Conservation (phyloP, 2,888 invertebrate species). For the Platypus cylindrus region DNA sequence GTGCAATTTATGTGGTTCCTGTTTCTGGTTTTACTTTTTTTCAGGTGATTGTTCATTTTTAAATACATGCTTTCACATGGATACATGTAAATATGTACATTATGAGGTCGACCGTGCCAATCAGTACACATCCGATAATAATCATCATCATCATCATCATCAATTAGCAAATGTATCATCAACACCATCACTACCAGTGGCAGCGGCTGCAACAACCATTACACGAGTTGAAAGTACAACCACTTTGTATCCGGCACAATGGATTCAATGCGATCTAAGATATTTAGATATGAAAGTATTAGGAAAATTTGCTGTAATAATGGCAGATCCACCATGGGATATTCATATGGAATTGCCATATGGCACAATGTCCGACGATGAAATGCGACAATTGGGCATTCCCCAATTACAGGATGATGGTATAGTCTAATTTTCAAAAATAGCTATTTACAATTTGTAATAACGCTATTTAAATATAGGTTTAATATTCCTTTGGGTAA, state of each 20-base stretch:
- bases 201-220: no score
- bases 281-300: slow-evolving; percentile 82
- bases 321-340: slow-evolving; percentile 99
- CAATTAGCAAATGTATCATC: slow-evolving; percentile 26
- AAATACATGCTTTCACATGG: slow-evolving; percentile 98
- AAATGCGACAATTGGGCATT: slow-evolving; percentile 91
- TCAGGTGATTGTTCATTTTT: slow-evolving; percentile 91
- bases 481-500: slow-evolving; percentile 94
- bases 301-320: slow-evolving; percentile 95
- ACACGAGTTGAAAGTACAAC: slow-evolving; percentile 35
- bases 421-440: slow-evolving; percentile 1
- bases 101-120: slow-evolving; percentile 84
- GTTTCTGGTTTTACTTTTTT: not conserved
- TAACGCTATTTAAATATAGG: no score
- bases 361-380: slow-evolving; percentile 97
- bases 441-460: not conserved
- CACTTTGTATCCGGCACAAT: slow-evolving; percentile 82
- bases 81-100: slow-evolving; percentile 96
- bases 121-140: slow-evolving; percentile 34
- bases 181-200: slow-evolving; percentile 22
- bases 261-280: slow-evolving; percentile 94
- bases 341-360: slow-evolving; percentile 99
- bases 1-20: no score
- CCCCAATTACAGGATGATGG: slow-evolving; percentile 89
- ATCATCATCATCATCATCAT: slow-evolving; percentile 19